phyloP scores from a whole-genome alignment of 2,888 invertebrate species.

The Yponomeuta sedellus region DNA sequence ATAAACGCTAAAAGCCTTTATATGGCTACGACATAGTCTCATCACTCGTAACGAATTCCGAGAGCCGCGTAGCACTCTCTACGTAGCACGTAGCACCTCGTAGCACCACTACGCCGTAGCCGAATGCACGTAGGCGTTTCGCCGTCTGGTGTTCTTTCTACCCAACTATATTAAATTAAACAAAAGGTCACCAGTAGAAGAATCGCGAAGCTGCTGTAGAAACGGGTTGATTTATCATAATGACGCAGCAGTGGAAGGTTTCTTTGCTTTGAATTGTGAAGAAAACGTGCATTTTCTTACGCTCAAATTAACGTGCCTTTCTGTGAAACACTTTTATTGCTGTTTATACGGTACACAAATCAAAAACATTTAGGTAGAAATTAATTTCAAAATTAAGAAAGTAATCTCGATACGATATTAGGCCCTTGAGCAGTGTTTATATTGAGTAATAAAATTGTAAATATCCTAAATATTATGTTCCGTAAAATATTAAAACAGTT shows the following conservation, averaged over 20 bases:
- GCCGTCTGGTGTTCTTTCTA: background rate
- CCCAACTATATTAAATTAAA: background rate
- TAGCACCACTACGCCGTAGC: background rate
- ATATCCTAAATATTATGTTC: background rate
- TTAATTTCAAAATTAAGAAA: background rate
- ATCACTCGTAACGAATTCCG: background rate
- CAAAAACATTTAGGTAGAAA: too few species aligned
- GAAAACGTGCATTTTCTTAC: background rate
- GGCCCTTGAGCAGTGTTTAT: background rate
- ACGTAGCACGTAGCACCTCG: constrained; percentile 13
- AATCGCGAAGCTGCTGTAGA: too few species aligned
- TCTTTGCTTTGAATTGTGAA: background rate
- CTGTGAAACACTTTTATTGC: background rate
- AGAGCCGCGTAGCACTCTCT: background rate
- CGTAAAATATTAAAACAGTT: too few species aligned
- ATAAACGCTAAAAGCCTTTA: too few species aligned
- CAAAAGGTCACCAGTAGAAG: background rate
- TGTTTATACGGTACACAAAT: background rate
- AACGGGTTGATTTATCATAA: background rate
- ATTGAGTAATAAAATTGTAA: background rate
- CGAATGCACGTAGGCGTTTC: background rate
- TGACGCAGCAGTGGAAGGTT: background rate
- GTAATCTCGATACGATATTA: background rate
- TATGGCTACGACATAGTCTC: background rate
- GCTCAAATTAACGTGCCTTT: background rate